A percentile compares a stretch with the other conserved stretches of the same genome.
Conservation (phyloP, 2,797 vertebrate species). For the Hypotaenidia okinawae region DNA sequence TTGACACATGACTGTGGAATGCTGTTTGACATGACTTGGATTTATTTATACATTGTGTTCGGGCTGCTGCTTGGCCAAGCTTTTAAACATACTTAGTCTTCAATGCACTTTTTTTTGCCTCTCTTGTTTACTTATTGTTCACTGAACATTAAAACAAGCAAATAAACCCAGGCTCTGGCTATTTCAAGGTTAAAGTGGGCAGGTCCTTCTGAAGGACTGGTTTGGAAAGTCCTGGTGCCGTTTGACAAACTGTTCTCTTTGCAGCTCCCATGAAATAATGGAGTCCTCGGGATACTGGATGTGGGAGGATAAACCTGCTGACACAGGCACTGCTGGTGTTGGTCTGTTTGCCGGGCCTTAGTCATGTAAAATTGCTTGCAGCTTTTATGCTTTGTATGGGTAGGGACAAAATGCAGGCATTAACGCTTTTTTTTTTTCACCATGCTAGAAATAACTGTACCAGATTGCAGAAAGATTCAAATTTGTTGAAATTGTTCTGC, state of each 20-base stretch:
- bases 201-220: background rate
- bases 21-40: conserved; percentile 54
- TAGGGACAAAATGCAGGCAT: background rate
- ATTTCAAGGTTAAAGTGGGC: conserved; percentile 35
- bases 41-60: conserved; percentile 54
- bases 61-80: background rate
- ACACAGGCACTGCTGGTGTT: background rate
- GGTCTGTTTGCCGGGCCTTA: background rate
- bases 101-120: background rate
- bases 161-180: background rate
- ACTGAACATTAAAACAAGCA: background rate
- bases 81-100: background rate
- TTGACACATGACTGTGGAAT: conserved; percentile 69
- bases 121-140: background rate
- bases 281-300: background rate
- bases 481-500: background rate
- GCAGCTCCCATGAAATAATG: background rate
- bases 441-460: background rate
- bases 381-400: conserved; percentile 20
- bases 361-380: background rate
- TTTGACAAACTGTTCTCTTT: conserved; percentile 39
- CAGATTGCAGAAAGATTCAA: background rate
- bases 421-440: background rate
- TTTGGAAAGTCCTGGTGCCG: conserved; percentile 11
- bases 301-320: conserved; percentile 44